Conservation (phyloP, 1,140 invertebrate genomes). For the Limonius californicus region DNA sequence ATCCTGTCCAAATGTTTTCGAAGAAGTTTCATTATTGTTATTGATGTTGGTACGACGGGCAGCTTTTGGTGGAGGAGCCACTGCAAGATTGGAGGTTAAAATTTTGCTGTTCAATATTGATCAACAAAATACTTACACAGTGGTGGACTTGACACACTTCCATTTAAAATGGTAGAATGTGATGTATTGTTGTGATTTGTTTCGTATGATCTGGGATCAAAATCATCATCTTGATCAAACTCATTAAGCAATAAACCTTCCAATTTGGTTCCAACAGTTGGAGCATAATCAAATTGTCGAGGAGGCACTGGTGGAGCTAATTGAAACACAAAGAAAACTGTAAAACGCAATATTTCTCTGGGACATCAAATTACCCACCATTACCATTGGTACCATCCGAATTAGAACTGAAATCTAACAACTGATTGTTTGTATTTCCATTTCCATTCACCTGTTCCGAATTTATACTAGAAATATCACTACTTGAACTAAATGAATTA, state of each 20-base stretch:
- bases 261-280: conserved; percentile 71
- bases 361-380: too few relatives aligned
- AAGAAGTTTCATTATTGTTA: conserved; percentile 49
- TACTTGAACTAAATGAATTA: conserved; percentile 16
- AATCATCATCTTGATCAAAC: conserved; percentile 58
- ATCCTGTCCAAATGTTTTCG: conserved; percentile 48
- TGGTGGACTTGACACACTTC: conserved; percentile 52
- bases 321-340: too few relatives aligned
- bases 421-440: conserved; percentile 39
- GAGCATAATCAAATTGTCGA: conserved; percentile 58
- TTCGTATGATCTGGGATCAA: conserved; percentile 45
- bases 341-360: too few relatives aligned
- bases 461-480: conserved; percentile 14
- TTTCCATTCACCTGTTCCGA: too few relatives aligned
- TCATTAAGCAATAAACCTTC: conserved; percentile 81
- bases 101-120: too few relatives aligned
- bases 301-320: conserved; percentile 65
- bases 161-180: too few relatives aligned
- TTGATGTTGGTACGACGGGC: conserved; percentile 57
- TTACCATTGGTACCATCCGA: conserved; percentile 46
- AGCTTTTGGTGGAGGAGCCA: conserved; percentile 75
- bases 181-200: conserved; percentile 24
- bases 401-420: conserved; percentile 32
- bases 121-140: conserved; percentile 55
- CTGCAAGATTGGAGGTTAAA: too few relatives aligned